phyloP scores from a whole-genome alignment of 2,797 vertebrate species.

The Kryptopterus vitreolus region DNA sequence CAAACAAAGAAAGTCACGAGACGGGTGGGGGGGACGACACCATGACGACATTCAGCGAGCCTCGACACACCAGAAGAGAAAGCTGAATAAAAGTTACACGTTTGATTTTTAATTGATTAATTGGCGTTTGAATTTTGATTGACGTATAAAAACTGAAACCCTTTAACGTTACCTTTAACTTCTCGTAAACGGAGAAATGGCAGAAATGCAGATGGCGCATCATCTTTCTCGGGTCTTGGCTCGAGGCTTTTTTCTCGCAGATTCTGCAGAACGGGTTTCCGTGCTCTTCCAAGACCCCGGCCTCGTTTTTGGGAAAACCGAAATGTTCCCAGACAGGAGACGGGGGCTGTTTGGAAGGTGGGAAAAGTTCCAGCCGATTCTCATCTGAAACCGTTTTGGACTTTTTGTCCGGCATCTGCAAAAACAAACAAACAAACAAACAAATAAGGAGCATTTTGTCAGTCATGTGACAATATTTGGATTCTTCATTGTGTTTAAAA shows the following conservation, averaged over 20 bases:
- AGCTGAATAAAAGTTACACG: no score
- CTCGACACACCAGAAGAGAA: background rate
- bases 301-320: conserved; percentile 21
- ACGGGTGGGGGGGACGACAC: no score
- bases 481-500: background rate
- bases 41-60: background rate
- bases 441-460: background rate
- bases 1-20: no score
- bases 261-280: conserved; percentile 30
- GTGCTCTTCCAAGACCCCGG: conserved; percentile 25
- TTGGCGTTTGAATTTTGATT: no score
- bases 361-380: conserved; percentile 30
- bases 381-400: conserved; percentile 28
- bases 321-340: conserved; percentile 42
- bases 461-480: background rate
- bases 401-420: conserved; percentile 37
- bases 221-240: conserved; percentile 37
- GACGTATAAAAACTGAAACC: background rate
- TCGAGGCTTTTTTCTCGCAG: conserved; percentile 37
- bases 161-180: conserved; percentile 27
- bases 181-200: conserved; percentile 32
- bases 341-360: conserved; percentile 13
- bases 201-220: conserved; percentile 41
- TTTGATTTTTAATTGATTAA: no score
- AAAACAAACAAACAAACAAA: background rate